Percentiles rank a stretch among this genome's conserved stretches.
Evolutionary conservation across 2,888 invertebrate genomes (phyloP).

Genomic region (Keiferia lycopersicella): DNA sequence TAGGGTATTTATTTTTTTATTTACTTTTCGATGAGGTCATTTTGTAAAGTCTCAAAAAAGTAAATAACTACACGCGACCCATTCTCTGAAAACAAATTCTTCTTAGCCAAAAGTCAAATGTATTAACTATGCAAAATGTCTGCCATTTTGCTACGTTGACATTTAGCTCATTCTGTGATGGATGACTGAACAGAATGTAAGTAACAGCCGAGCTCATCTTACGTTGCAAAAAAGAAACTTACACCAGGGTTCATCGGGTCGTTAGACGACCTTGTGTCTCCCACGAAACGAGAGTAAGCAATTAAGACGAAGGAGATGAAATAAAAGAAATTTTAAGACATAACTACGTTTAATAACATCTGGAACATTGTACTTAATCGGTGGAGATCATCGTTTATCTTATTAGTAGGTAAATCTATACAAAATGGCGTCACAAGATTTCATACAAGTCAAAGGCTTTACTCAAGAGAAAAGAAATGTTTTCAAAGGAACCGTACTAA

Average conservation of each 20-base stretch:
- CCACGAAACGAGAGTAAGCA: no score
- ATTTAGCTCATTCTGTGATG: no score
- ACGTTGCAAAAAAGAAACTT: no score
- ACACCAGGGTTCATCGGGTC: no score
- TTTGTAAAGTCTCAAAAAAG: no score
- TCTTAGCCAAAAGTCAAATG: neutral
- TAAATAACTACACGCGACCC: no score
- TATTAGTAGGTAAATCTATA: neutral
- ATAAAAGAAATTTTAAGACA: conserved; percentile 34
- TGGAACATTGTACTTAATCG: conserved; percentile 25
- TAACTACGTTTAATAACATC: conserved; percentile 41
- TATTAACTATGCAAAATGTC: no score
- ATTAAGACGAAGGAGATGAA: neutral
- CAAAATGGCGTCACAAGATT: conserved; percentile 1
- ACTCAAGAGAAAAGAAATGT: neutral
- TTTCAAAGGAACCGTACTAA: neutral
- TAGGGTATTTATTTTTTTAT: no score
- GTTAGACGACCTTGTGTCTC: no score
- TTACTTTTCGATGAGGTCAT: no score
- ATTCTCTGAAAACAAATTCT: neutral
- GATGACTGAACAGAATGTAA: no score
- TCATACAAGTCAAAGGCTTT: neutral
- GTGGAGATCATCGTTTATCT: conserved; percentile 1
- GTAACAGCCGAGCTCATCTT: neutral
- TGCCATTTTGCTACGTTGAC: no score